Evolutionary conservation across 2,888 invertebrate species (phyloP).

Genomic region (Balanococcus diminutus): DNA sequence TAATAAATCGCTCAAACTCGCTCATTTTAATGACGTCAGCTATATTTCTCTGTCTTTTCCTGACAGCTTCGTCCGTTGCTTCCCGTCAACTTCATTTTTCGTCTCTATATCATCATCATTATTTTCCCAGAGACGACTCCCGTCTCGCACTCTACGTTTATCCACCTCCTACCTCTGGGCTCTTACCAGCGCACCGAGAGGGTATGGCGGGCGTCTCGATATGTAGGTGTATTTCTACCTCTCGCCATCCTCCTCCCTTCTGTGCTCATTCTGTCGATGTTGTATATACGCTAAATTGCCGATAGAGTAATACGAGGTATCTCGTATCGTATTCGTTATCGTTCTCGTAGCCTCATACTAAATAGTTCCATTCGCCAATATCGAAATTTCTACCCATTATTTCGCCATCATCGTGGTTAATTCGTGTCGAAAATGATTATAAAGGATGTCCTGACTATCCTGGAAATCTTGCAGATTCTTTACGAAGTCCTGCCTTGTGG

Average conservation of each 20-base stretch:
- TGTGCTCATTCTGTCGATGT: neutral
- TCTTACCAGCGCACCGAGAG: too few species aligned
- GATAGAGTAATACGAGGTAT: neutral
- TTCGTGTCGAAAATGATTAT: neutral
- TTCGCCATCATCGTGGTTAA: neutral
- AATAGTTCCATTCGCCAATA: neutral
- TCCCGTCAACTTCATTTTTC: slow-evolving; percentile 55
- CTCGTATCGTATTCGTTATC: neutral
- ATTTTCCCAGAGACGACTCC: slow-evolving; percentile 3
- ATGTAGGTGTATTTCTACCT: neutral
- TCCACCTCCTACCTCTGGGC: too few species aligned
- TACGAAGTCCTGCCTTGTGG: too few species aligned
- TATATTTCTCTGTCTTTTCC: slow-evolving; percentile 55
- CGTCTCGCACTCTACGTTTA: neutral
- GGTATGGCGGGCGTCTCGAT: too few species aligned
- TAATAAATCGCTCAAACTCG: slow-evolving; percentile 55
- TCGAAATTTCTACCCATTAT: neutral
- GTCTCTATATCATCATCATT: slow-evolving; percentile 54
- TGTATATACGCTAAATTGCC: neutral
- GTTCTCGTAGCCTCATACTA: neutral
- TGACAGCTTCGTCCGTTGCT: slow-evolving; percentile 55
- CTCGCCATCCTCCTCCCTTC: neutral
- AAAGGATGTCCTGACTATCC: too few species aligned
- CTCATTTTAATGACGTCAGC: slow-evolving; percentile 55
- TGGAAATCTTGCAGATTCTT: too few species aligned